A percentile compares a stretch with the other conserved stretches of the same genome.
Evolutionary conservation across 2,797 vertebrate species (phyloP).

Genomic region (Hafferia zeledoni): DNA sequence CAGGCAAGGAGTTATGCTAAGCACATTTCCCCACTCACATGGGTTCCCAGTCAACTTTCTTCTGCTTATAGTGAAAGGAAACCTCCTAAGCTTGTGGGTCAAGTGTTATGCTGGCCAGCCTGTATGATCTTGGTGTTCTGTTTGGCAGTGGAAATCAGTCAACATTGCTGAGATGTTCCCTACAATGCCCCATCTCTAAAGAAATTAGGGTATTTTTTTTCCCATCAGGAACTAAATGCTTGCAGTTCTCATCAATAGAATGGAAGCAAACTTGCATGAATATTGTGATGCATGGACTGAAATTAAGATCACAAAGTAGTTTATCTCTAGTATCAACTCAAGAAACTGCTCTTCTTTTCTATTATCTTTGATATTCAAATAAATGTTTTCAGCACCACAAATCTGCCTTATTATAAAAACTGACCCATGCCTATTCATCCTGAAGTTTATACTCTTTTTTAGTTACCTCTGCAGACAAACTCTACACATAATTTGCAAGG

Average conservation of each 20-base stretch:
- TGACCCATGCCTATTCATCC: neutral
- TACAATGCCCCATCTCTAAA: neutral
- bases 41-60: neutral
- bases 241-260: neutral
- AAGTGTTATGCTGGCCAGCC: neutral
- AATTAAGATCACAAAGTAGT: neutral
- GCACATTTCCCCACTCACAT: accelerated
- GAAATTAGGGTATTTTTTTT: neutral
- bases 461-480: neutral
- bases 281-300: neutral
- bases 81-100: neutral
- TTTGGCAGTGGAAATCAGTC: neutral
- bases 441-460: neutral
- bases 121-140: neutral
- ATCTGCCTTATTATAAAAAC: neutral
- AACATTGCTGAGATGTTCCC: neutral
- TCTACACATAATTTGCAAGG: neutral
- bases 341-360: neutral
- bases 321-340: neutral
- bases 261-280: neutral
- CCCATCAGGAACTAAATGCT: neutral
- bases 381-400: neutral
- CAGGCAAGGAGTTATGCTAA: neutral
- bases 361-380: neutral
- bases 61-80: neutral